These are phyloP conservation scores for Aselliscus stoliczkanus DNA, from an alignment of 2,797 vertebrate species.

Conservation along the genomic window DNA sequence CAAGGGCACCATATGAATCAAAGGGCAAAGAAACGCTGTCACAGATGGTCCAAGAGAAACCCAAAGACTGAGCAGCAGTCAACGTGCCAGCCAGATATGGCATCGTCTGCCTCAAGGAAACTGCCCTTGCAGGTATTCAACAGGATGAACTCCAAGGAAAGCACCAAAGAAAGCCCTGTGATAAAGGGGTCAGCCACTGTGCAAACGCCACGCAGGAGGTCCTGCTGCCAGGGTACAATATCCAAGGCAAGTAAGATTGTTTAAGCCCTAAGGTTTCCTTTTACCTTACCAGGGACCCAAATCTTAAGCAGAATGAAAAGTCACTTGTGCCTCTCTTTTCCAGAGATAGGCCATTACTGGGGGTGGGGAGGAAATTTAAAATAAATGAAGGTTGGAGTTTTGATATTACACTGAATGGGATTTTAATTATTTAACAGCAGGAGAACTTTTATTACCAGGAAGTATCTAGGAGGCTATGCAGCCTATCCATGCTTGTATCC, in stretches of 20 bases:
- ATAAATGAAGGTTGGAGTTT: neutral
- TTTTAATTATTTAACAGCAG: constrained; percentile 22
- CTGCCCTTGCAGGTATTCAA: neutral
- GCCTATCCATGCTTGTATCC: neutral
- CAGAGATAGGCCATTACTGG: neutral
- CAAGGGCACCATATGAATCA: neutral
- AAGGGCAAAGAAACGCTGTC: neutral
- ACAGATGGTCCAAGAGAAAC: neutral
- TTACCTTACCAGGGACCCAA: neutral
- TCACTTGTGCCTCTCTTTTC: neutral
- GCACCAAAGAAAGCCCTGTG: neutral
- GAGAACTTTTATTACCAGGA: neutral
- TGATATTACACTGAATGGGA: neutral
- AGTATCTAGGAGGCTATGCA: neutral
- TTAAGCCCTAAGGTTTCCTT: neutral
- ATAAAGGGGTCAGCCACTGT: neutral
- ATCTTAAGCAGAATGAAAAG: neutral
- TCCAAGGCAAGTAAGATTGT: neutral
- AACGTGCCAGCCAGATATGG: fast-evolving
- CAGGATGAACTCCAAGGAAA: neutral
- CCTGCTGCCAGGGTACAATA: neutral
- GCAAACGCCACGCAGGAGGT: too few species aligned
- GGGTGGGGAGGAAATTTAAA: neutral
- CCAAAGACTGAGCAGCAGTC: neutral
- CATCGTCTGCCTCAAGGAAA: neutral